A percentile compares a stretch with the other conserved stretches of the same genome.
These are phyloP conservation scores for Hoplodrina ambigua DNA, from an alignment of 2,888 invertebrate species.

Conservation along the genomic window DNA sequence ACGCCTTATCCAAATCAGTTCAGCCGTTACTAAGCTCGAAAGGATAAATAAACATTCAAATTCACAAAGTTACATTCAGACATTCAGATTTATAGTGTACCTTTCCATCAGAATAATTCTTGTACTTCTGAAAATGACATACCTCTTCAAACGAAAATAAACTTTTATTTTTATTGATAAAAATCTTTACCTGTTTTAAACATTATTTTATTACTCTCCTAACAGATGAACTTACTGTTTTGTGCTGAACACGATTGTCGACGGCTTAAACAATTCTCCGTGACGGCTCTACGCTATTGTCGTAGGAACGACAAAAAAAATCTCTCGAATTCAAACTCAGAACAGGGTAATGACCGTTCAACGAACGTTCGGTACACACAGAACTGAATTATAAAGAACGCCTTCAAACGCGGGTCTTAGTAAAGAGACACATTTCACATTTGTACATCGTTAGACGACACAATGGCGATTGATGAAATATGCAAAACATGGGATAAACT, in stretches of 20 bases:
- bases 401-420: conserved; percentile 73
- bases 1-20: too few relatives aligned
- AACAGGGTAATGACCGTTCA: conserved; percentile 65
- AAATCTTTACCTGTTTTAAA: background rate
- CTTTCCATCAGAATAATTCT: too few relatives aligned
- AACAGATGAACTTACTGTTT: conserved; percentile 32
- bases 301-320: conserved; percentile 26
- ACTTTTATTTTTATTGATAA: too few relatives aligned
- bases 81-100: too few relatives aligned
- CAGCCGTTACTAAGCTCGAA: too few relatives aligned
- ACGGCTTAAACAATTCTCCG: conserved; percentile 43
- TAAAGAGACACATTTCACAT: conserved; percentile 84
- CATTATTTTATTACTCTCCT: background rate
- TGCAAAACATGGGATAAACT: conserved; percentile 77
- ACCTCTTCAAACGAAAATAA: too few relatives aligned
- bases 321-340: conserved; percentile 58
- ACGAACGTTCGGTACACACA: conserved; percentile 43
- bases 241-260: conserved; percentile 8
- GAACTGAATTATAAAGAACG: conserved; percentile 63
- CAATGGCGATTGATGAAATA: conserved; percentile 86
- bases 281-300: conserved; percentile 34
- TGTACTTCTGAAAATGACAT: too few relatives aligned
- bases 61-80: too few relatives aligned
- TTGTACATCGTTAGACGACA: conserved; percentile 84
- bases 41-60: too few relatives aligned